Evolutionary conservation across 2,888 invertebrate genomes (phyloP), one percentile per base, ranked within the genome.

Genomic region (Yponomeuta sedellus): DNA sequence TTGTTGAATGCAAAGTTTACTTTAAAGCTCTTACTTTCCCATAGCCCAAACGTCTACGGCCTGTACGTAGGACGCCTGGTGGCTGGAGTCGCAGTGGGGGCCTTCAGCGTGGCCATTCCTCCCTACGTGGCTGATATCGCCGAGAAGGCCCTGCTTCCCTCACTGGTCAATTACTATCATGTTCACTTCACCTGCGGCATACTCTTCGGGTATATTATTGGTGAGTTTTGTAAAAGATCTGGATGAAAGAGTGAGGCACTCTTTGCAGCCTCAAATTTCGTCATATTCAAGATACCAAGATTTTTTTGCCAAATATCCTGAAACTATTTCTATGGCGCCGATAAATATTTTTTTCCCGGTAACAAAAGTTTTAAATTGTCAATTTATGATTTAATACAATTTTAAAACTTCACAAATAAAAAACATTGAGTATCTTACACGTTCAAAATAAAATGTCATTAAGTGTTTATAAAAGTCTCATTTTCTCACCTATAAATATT

Each of bases 141-240:
- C 0, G 93, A 94, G 69, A 86, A 92, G 34, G 88, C 92, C 4
- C 82, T 93, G 22, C 83, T 95, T n/a, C 93, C 94, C 0, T 88
- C 93, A 0, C 81, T 95, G 3, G 95, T 94, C 39, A 93, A 94
- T 61, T 93, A 94, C 71, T 94, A 94, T 73, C 95, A 95, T 75
- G 91, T 95, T 16, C 93, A 93, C 69, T 92, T 95, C 62, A 93
- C 94, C 40, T 83, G 94, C 25, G 95, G 95, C 0, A 89, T 95
- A 8, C 84, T 95, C 0, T 85, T 93, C 67, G 92, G 92, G 16
- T 95, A 94, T 75, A 79, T 92, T 61, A 86, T 92, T 75, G 93
- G 93, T 93, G 72, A 85, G 85, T 71, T 39, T 66, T 61, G 58
- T 34, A 8, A 3, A 34, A 34, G 10, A 10, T 34, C 34, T 8